Evolutionary conservation across 1,140 invertebrate genomes (phyloP).

Genomic region (Drosophila watanabei): DNA sequence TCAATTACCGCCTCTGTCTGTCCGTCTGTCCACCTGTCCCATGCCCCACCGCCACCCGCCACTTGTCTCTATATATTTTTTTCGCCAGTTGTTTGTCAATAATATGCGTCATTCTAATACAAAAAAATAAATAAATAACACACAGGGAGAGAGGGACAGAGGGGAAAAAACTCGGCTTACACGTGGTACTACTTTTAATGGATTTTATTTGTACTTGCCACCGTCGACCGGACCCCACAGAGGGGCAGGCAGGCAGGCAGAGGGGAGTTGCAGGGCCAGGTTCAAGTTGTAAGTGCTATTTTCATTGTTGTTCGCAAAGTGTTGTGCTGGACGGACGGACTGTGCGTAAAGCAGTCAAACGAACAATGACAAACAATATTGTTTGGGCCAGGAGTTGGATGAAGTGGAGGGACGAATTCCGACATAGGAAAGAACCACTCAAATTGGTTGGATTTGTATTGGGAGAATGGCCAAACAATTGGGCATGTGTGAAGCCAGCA

Average conservation of each 20-base stretch:
- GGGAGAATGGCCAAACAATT: conserved; percentile 45
- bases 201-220: conserved; percentile 82
- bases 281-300: conserved; percentile 62
- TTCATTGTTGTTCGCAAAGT: conserved; percentile 51
- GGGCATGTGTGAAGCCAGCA: conserved; percentile 14
- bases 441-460: conserved; percentile 38
- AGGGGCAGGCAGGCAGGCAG: background rate
- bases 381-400: background rate
- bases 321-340: conserved; percentile 34
- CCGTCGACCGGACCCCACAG: conserved; percentile 34
- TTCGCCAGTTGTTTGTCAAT: conserved; percentile 55
- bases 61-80: conserved; percentile 19
- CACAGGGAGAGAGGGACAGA: background rate
- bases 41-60: background rate
- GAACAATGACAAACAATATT: conserved; percentile 61
- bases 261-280: conserved; percentile 30
- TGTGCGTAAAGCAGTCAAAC: conserved; percentile 56
- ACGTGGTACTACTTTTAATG: conserved; percentile 78
- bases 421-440: conserved; percentile 24
- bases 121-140: conserved; percentile 63
- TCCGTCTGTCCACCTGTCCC: background rate
- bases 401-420: background rate
- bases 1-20: conserved; percentile 42
- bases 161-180: conserved; percentile 64
- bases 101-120: conserved; percentile 78